Base-by-base conservation (phyloP, 1,140 invertebrate species). In the Ceratina japonica region DNA sequence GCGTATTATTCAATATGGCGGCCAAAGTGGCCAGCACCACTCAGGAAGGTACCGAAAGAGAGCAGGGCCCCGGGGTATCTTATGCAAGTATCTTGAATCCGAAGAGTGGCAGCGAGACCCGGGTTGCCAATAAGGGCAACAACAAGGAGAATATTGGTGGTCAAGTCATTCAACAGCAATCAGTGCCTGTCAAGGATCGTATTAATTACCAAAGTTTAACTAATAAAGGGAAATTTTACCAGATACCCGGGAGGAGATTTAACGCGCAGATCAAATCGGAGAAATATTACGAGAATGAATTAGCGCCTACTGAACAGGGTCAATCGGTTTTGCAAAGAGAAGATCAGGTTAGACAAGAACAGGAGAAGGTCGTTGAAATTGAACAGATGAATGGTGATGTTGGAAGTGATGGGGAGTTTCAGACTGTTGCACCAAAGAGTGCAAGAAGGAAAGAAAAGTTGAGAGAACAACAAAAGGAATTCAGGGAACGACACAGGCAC, bases 71-170 rank as follows among this genome's bases (percentile, higher is more conserved):
- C 20, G 92, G 93, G 22, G 90, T 90, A 12, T 94, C 93, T 5
- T 94, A 93, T 72, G 93, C 93, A 20, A 93, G 93, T 63, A 91
- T 93, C 1, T 79, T 94, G 0, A 93, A 93, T 79, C 92, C 92
- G 18, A 91, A 91, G 82, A 88, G 88, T 54, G 79, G 83, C 13
- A 81, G 27, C 20, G 54, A 83, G 3, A 71, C 24, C 15, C 68
- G 85, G 2, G 24, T 61, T 64, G 44, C 64, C 24, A 58, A 80
- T 18, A 92, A 89, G 75, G 92, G 91, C 49, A 92, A 90, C 59
- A 93, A 94, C 56, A 93, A 94, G 70, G 93, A 93, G 77, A 93
- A 93, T 65, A 93, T 93, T 52, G 88, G 87, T 22, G 82, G 73
- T 54, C 81, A 88, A 72, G 75, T 79, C 7, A 51, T 18, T 4